Percentiles rank a stretch among this genome's conserved stretches.
These are phyloP conservation scores for Deilephila porcellus DNA, from an alignment of 2,888 invertebrate species.

Conservation along the genomic window DNA sequence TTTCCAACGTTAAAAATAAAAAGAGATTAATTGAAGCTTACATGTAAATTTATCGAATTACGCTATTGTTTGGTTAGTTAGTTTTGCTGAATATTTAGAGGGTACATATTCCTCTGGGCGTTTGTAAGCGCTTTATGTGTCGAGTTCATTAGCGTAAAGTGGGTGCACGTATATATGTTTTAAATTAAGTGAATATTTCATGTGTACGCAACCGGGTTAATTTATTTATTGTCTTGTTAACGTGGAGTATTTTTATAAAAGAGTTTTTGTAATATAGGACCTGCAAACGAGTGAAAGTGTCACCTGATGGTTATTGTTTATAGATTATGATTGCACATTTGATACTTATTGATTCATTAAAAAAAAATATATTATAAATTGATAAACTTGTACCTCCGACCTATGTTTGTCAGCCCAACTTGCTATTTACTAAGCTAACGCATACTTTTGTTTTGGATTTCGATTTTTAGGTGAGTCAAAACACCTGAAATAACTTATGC, in stretches of 20 bases:
- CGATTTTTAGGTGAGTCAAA: no score
- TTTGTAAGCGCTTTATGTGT: conserved; percentile 17
- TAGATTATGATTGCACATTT: no score
- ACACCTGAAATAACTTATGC: no score
- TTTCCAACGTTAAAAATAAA: neutral
- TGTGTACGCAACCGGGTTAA: neutral
- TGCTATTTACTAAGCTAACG: no score
- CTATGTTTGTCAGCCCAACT: no score
- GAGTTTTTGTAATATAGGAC: neutral
- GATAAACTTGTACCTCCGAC: no score
- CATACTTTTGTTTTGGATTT: no score
- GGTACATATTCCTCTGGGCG: neutral
- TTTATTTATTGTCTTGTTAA: neutral
- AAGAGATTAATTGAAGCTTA: neutral
- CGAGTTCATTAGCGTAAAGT: neutral
- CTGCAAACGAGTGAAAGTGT: no score
- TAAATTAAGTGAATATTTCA: neutral
- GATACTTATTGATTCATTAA: no score
- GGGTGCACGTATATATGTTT: neutral
- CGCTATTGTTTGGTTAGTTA: neutral
- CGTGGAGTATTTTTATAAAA: neutral
- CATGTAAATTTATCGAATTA: conserved; percentile 10
- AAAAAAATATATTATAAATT: no score
- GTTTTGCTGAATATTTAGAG: conserved; percentile 18
- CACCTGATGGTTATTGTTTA: no score